These are phyloP conservation scores for Thamnaconus septentrionalis DNA, from an alignment of 2,113 vertebrate species.

Conservation along the genomic window DNA sequence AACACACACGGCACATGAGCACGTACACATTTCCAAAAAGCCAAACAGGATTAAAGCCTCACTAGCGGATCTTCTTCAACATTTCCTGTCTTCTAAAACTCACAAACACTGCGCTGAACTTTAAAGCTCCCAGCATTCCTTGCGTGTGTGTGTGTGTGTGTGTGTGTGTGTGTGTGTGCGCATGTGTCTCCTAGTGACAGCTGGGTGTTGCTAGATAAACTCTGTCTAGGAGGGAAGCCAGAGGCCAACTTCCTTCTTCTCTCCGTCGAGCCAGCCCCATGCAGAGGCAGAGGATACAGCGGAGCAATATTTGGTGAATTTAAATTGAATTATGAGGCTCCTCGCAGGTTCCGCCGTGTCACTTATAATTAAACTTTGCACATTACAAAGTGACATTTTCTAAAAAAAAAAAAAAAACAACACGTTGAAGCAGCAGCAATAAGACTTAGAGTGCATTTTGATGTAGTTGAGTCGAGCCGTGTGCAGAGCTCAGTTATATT, in stretches of 20 bases:
- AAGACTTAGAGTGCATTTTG: no score
- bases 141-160: background rate
- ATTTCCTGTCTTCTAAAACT: slow-evolving; percentile 37
- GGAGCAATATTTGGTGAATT: slow-evolving; percentile 28
- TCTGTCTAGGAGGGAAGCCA: slow-evolving; percentile 45
- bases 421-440: no score
- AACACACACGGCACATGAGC: slow-evolving; percentile 3
- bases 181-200: slow-evolving; percentile 25
- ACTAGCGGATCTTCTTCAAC: slow-evolving; percentile 27
- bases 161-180: slow-evolving; percentile 3
- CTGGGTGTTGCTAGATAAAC: slow-evolving; percentile 55
- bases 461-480: no score
- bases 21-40: slow-evolving; percentile 23
- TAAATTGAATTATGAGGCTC: slow-evolving; percentile 21
- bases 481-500: no score
- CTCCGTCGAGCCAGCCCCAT: slow-evolving; percentile 8
- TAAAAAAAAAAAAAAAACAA: no score
- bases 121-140: slow-evolving; percentile 20
- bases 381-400: no score
- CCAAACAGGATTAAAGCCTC: slow-evolving; percentile 39
- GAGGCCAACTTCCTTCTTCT: slow-evolving; percentile 31
- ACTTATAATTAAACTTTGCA: background rate
- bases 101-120: slow-evolving; percentile 33
- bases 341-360: background rate
- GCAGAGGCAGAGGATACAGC: slow-evolving; percentile 3